Evolutionary conservation across 2,113 vertebrate species (phyloP).

Genomic region (Taxidea taxus): DNA sequence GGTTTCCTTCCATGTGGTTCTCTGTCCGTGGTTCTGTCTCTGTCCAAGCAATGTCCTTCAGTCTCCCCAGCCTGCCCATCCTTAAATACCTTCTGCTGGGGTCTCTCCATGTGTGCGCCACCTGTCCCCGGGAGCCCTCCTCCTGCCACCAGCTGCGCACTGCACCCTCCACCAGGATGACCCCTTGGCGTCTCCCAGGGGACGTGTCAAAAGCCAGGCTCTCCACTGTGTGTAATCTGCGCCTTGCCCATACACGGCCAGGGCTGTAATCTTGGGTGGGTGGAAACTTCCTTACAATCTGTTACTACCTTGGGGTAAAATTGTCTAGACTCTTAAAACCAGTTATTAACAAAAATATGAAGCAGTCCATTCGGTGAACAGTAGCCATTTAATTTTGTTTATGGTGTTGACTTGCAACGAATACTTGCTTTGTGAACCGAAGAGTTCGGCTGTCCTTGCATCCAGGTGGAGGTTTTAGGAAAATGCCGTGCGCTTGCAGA

Average conservation of each 20-base stretch:
- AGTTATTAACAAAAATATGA: neutral
- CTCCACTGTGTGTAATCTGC: accelerated
- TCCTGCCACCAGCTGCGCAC: neutral
- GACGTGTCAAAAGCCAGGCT: neutral
- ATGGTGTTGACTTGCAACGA: neutral
- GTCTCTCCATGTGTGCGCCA: accelerated
- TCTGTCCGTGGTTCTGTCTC: neutral
- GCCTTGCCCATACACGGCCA: accelerated
- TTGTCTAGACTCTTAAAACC: neutral
- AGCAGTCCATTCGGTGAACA: neutral
- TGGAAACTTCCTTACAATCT: neutral
- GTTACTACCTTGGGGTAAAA: neutral
- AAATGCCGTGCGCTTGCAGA: accelerated
- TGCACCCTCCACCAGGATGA: accelerated
- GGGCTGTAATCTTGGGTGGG: neutral
- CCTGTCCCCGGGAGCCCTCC: neutral
- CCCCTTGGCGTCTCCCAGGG: neutral
- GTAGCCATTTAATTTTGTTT: neutral
- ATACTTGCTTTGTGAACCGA: neutral
- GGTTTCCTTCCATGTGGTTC: neutral
- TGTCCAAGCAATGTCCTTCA: neutral
- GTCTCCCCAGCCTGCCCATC: accelerated
- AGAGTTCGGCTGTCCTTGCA: neutral
- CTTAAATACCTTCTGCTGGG: neutral
- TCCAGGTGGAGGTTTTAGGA: neutral